phyloP scores from a whole-genome alignment of 1,140 invertebrate species.

The Zelostemma sp. region DNA sequence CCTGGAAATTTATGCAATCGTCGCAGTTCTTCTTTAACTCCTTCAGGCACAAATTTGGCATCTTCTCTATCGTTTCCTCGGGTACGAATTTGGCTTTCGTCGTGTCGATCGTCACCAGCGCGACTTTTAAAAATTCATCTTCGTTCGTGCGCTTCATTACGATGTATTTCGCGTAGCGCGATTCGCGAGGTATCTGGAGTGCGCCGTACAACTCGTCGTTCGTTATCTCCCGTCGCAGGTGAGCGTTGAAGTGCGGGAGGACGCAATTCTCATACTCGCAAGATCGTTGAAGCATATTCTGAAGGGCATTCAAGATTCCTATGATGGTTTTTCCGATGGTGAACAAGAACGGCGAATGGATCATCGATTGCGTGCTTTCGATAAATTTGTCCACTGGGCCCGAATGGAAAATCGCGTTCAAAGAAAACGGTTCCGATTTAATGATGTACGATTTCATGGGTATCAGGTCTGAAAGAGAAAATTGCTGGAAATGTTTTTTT shows the following conservation, averaged over 20 bases:
- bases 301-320: conserved; percentile 43
- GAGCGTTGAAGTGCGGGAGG: conserved; percentile 38
- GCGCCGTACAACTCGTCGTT: conserved; percentile 53
- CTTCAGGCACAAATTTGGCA: conserved; percentile 50
- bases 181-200: conserved; percentile 48
- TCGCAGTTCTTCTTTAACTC: conserved; percentile 47
- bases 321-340: conserved; percentile 59
- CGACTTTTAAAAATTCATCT: conserved; percentile 37
- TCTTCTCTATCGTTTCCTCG: conserved; percentile 29
- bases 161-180: conserved; percentile 49
- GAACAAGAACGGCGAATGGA: conserved; percentile 57
- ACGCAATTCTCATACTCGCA: conserved; percentile 44
- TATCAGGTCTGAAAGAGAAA: conserved; percentile 47
- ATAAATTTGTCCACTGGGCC: conserved; percentile 34
- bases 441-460: conserved; percentile 58
- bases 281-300: conserved; percentile 34
- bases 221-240: conserved; percentile 33
- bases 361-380: conserved; percentile 27
- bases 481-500: conserved; percentile 9
- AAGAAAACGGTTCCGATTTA: conserved; percentile 37
- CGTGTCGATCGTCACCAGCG: conserved; percentile 43
- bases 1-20: conserved; percentile 56
- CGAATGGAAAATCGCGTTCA: not conserved
- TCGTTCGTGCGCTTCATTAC: conserved; percentile 32
- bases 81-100: conserved; percentile 29